Evolutionary conservation across 2,113 vertebrate genomes (phyloP), one percentile per base, ranked within the genome.

Genomic region (Salvelinus sp.): DNA sequence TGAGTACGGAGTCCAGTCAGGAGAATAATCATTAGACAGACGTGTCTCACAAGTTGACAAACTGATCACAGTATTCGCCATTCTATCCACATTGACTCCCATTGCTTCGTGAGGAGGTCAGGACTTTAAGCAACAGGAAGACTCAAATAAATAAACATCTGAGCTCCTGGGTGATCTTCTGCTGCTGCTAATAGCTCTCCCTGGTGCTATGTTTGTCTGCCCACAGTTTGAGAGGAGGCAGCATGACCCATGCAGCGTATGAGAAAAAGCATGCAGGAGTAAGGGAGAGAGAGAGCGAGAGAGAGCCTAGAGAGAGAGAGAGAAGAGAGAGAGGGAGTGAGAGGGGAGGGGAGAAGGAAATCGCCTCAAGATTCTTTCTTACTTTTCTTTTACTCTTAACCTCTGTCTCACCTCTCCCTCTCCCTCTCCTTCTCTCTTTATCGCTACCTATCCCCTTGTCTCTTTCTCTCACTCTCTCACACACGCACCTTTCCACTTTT

Each of bases 191-290:
- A 58, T 16, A 27, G 20, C 13, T 58, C 25, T 66, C 38, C 47
- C 58, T 58, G 44, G 20, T 2, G 75, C 76, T 86, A 77, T 82
- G 87, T 90, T 76, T 81, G 85, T 84, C 73, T 76, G 84, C 58
- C 58, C 58, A 22, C 58, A 62, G 6, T 22, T 62, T 7, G 58
- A 6, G 7, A 70, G 67, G 70, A 60, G 83, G 76, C 62, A 82
- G 78, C 23, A 44, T 72, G 78, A 86, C 76, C 82, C 80, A 54
- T 54, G 50, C 50, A 83, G 84, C 80, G 84, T 82, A 65, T 44
- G 38, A 44, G 16, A 22, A 4, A 62, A 22, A 62, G 64, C 70
- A 72, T 69, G 0, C 47, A 79, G 20, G 44, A 54, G 63, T 12
- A 25, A 20, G 16, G 28, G 50, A 30, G 38, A 10, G 38, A 44